Percentiles rank a stretch among this genome's conserved stretches.
These are phyloP conservation scores for Anagrus nilaparvatae DNA, from an alignment of 1,140 invertebrate genomes.

Conservation along the genomic window DNA sequence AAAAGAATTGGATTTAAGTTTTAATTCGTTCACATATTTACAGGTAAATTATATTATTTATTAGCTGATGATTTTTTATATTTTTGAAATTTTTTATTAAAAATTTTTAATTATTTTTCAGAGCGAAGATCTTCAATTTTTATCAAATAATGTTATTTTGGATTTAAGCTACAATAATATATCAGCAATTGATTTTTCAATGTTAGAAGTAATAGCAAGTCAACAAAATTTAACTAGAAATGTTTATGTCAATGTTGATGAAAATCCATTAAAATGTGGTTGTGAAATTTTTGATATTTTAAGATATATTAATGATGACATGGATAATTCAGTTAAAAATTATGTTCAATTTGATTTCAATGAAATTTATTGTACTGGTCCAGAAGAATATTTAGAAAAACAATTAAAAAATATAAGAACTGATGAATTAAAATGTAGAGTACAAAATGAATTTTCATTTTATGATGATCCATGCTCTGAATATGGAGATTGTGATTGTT, in stretches of 20 bases:
- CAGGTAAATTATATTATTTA: slow-evolving; percentile 19
- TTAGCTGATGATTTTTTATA: neutral
- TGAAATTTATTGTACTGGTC: too few species aligned
- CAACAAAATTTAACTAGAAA: too few species aligned
- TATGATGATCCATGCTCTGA: slow-evolving; percentile 18
- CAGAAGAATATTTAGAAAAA: too few species aligned
- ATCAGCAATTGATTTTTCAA: slow-evolving; percentile 30
- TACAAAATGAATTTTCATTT: slow-evolving; percentile 17
- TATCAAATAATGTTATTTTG: slow-evolving; percentile 28
- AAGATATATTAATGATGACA: slow-evolving; percentile 18
- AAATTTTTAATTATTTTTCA: slow-evolving; percentile 6
- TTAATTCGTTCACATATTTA: slow-evolving; percentile 36
- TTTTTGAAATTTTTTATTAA: neutral
- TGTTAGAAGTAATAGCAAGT: too few species aligned
- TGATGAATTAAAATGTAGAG: slow-evolving; percentile 37
- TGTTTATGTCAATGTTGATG: too few species aligned
- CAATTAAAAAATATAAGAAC: too few species aligned
- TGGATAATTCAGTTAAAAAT: slow-evolving; percentile 30
- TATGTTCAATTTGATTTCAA: too few species aligned
- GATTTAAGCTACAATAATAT: slow-evolving; percentile 47
- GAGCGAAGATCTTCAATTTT: slow-evolving; percentile 37
- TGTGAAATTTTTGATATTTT: slow-evolving; percentile 5
- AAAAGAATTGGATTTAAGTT: slow-evolving; percentile 45
- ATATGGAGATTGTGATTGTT: too few species aligned
- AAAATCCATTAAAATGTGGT: slow-evolving; percentile 9